A percentile compares a stretch with the other conserved stretches of the same genome.
phyloP scores from a whole-genome alignment of 1,140 invertebrate genomes.

The Bombus huntii region DNA sequence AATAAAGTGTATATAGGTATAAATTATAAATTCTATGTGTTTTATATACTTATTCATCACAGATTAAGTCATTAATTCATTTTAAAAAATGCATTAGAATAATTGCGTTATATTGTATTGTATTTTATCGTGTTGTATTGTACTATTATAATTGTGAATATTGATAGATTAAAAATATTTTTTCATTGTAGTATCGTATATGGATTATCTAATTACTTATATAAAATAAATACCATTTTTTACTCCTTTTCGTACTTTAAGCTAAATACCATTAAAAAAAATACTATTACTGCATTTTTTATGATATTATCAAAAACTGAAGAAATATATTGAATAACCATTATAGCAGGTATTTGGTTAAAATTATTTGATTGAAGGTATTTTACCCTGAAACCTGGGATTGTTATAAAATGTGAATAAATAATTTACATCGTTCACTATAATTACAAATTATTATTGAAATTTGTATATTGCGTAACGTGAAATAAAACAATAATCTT shows the following conservation, averaged over 20 bases:
- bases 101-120: too few relatives aligned
- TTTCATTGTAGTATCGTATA: too few relatives aligned
- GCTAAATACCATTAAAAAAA: background rate
- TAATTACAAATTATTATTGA: constrained; percentile 50
- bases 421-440: constrained; percentile 16
- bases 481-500: constrained; percentile 62
- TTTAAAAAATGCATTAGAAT: too few relatives aligned
- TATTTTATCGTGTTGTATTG: too few relatives aligned
- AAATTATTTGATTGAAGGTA: background rate
- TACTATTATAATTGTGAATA: too few relatives aligned
- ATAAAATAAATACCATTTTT: too few relatives aligned
- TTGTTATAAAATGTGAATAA: background rate
- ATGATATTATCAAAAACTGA: background rate
- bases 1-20: constrained; percentile 12
- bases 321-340: background rate
- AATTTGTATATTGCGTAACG: constrained; percentile 52
- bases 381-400: background rate
- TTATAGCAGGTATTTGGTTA: background rate
- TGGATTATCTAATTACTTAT: too few relatives aligned
- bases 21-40: background rate
- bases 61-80: background rate
- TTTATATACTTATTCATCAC: background rate
- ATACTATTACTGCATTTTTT: background rate
- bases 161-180: too few relatives aligned
- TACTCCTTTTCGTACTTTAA: too few relatives aligned